Evolutionary conservation across 2,113 vertebrate species (phyloP).

Genomic region (Cavia aperea): DNA sequence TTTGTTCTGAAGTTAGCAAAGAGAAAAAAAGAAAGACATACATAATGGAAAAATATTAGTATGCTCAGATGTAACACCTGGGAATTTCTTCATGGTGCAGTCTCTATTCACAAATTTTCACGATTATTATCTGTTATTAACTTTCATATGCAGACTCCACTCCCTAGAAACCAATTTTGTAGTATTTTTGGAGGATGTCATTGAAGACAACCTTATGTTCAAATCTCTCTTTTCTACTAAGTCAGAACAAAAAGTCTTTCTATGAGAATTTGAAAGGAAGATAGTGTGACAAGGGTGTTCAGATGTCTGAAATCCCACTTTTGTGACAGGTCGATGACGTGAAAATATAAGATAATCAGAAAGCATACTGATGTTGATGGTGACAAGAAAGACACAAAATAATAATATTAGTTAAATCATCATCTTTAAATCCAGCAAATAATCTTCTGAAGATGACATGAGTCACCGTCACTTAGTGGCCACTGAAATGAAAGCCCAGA

Average conservation of each 20-base stretch:
- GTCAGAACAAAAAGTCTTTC: background rate
- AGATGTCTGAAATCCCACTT: background rate
- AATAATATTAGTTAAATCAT: background rate
- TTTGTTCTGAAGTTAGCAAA: background rate
- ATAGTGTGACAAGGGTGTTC: background rate
- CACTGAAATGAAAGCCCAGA: background rate
- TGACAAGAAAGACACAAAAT: background rate
- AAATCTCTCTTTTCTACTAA: background rate
- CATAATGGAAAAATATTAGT: background rate
- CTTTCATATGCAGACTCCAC: background rate
- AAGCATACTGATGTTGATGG: background rate
- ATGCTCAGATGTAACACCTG: background rate
- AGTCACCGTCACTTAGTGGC: background rate
- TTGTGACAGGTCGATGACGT: background rate
- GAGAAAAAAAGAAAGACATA: background rate
- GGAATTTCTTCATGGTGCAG: background rate
- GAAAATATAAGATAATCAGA: background rate
- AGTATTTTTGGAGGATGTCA: background rate
- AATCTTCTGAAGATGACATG: background rate
- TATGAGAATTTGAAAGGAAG: background rate
- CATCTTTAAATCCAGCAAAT: background rate
- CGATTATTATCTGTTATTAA: constrained; percentile 8
- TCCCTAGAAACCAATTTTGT: background rate
- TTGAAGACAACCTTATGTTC: background rate
- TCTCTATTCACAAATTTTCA: constrained; percentile 29